Evolutionary conservation across 2,888 invertebrate species (phyloP), one percentile per base, ranked within the genome.

Genomic region (Junonia oenone): DNA sequence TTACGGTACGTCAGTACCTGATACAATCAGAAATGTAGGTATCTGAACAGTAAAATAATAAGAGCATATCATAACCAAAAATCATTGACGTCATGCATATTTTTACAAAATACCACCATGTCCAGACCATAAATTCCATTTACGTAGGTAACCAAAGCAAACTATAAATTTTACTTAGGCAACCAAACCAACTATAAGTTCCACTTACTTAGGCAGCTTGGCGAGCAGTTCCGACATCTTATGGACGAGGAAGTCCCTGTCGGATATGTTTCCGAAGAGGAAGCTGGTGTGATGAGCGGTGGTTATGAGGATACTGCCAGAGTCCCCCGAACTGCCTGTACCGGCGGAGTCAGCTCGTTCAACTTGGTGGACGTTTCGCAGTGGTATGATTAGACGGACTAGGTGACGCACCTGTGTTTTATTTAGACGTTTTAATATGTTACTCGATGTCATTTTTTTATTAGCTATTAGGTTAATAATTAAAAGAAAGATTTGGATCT

Each of bases 221-320:
- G 96, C 93, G 2, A 98, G 90, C 15, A 98, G 91, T 75, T 98
- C 97, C 0, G 97, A 96, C 63, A 99, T 94, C 85, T 98, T 98
- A 72, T 95, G 93, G 4, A 98, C 93, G 5, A 99, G 91, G 77
- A 98, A 96, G 72, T 97, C 95, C 60, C 97, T 91, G 73, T 98
- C 98, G 19, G 93, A 92, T 66, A 99, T 95, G 80, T 97, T 95
- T 31, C 97, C 95, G 83, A 98, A 97, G 50, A 97, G 92, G 81
- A 97, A 97, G 72, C 95, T 95, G 27, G 95, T 93, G 86, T 95
- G 94, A 58, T 94, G 93, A 1, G 95, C 93, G 0, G 95, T 95
- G 0, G 96, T 95, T 37, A 98, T 94, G 47, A 98, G 92, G 59
- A 98, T 93, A 11, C 95, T 94, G 54, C 90, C 88, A 0, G 79